Conservation (phyloP, 2,113 vertebrate genomes). For the Amphiprion ocellaris region DNA sequence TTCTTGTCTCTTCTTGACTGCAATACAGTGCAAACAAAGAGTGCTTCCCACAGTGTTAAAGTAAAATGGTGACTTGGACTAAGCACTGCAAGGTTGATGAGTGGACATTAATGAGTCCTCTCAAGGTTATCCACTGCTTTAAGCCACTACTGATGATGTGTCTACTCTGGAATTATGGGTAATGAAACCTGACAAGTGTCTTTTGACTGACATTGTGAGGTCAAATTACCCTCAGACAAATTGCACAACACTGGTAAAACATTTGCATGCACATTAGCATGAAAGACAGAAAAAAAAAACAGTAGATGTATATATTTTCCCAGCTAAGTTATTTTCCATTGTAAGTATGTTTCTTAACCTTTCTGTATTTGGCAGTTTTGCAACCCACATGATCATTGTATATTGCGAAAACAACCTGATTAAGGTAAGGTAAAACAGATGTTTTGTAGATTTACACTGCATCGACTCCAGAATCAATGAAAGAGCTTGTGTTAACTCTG, state of each 20-base stretch:
- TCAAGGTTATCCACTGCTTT: conserved; percentile 79
- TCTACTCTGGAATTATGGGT: conserved; percentile 59
- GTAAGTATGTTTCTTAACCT: not conserved
- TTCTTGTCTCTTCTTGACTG: not conserved
- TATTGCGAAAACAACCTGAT: conserved; percentile 12
- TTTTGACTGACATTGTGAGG: conserved; percentile 79
- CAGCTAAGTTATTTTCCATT: accelerated
- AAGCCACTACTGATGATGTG: conserved; percentile 73
- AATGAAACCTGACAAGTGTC: conserved; percentile 82
- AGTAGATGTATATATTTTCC: not conserved
- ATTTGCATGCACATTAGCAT: conserved; percentile 8
- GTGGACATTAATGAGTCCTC: conserved; percentile 75
- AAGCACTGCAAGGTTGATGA: conserved; percentile 73
- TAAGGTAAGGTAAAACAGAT: conserved; percentile 6
- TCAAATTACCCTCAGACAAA: conserved; percentile 73
- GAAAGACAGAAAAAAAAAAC: not conserved
- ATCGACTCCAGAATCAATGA: not conserved
- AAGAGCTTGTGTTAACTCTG: not conserved
- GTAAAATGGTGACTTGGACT: conserved; percentile 39
- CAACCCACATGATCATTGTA: not conserved
- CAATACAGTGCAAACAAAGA: conserved; percentile 11
- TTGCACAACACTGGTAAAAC: conserved; percentile 57
- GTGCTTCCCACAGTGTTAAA: conserved; percentile 20
- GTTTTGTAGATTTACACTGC: not conserved
- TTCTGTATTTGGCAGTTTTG: not conserved